Conservation (phyloP, 2,797 vertebrate genomes). For the Propithecus deckenii region DNA sequence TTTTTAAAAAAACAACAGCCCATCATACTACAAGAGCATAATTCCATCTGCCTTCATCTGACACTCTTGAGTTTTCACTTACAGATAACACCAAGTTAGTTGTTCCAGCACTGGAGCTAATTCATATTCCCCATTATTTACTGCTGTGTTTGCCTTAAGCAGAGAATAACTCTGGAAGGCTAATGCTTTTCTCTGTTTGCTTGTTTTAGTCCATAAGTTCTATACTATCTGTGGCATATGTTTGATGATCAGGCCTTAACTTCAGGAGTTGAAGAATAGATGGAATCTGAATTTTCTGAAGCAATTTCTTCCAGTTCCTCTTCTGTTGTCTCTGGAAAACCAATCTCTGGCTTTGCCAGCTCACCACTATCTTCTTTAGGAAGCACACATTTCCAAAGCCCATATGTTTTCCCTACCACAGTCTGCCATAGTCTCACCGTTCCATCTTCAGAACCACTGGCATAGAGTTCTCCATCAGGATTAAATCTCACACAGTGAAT, state of each 20-base stretch:
- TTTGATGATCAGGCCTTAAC: slow-evolving; percentile 92
- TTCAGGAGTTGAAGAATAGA: slow-evolving; percentile 93
- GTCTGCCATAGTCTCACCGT: slow-evolving; percentile 98
- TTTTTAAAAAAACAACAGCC: slow-evolving; percentile 88
- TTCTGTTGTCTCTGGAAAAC: slow-evolving; percentile 85
- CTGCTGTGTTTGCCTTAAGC: slow-evolving; percentile 78
- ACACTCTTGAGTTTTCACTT: slow-evolving; percentile 71
- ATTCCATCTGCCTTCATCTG: slow-evolving; percentile 80
- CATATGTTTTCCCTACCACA: slow-evolving; percentile 97
- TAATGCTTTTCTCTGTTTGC: slow-evolving; percentile 78
- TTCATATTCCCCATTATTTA: slow-evolving; percentile 77
- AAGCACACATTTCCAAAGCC: slow-evolving; percentile 98
- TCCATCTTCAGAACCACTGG: slow-evolving; percentile 97
- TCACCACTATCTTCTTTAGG: slow-evolving; percentile 90
- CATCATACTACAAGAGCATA: slow-evolving; percentile 84
- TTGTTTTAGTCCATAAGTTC: slow-evolving; percentile 77
- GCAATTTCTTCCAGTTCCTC: slow-evolving; percentile 89
- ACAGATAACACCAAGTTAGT: slow-evolving; percentile 77
- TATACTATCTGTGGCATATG: slow-evolving; percentile 27
- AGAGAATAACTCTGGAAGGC: slow-evolving; percentile 79
- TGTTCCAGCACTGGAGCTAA: slow-evolving; percentile 74
- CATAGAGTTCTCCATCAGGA: slow-evolving; percentile 96
- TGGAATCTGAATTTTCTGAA: slow-evolving; percentile 93
- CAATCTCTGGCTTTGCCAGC: slow-evolving; percentile 85
- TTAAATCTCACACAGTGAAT: slow-evolving; percentile 98